Evolutionary conservation across 2,888 invertebrate species (phyloP), one percentile per base, ranked within the genome.

Genomic region (Coleophora flavipennella): DNA sequence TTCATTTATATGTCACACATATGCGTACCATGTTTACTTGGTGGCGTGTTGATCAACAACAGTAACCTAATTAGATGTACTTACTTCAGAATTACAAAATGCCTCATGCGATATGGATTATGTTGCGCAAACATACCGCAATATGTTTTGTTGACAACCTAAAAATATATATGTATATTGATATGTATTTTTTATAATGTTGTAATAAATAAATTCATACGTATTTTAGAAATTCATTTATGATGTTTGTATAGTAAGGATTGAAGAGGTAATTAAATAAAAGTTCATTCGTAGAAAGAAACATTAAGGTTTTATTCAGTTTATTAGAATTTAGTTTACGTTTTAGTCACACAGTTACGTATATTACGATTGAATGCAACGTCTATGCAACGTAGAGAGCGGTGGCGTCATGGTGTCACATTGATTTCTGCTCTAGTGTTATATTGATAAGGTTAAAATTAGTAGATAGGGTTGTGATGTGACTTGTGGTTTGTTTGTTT

Each of bases 11-110:
- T 77, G 83, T 76, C 77, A 65, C 78, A 79, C 81, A 81, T 71
- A 76, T 84, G 81, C 73, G 73, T 67, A 62, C 74, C 79, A 78
- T 81, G 77, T 74, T 78, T 76, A 75, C 71, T 62, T 63, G 57
- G 55, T 59, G 57, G 61, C 59, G 55, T 64, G 64, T 64, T 71
- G 69, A 71, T 11, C 10, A 29, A 29, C 29, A 29, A 52, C 20
- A 20, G 20, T 6, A 20, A 20, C 20, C 20, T 20, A 20, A 20
- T 20, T 20, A 20, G 53, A 52, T 50, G 49, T 45, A 62, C 59
- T 49, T 60, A 64, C 56, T 62, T 62, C 58, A 49, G 65, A 65
- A 64, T 67, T 63, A 60, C 59, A 58, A 53, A 63, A 59, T 60
- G 53, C 57, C 54, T 57, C 60, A 48, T 50, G 45, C 50, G 38